Evolutionary conservation across 2,888 invertebrate genomes (phyloP), one percentile per base, ranked within the genome.

Genomic region (Auanema freiburgensis): DNA sequence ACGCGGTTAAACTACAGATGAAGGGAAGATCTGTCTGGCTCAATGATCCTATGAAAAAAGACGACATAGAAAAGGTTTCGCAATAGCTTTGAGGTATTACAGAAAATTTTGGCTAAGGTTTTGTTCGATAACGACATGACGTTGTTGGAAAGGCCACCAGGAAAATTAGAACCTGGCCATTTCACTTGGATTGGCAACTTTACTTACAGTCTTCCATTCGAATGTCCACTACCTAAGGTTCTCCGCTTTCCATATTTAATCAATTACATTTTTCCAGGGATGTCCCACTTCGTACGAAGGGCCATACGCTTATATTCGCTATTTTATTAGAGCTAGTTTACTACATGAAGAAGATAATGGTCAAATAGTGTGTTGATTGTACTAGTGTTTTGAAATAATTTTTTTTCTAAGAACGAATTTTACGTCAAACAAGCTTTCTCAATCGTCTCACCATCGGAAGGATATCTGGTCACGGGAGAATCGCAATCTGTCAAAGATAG

Each of bases 81-180:
- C 51, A 51, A 54, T 33, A 12, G 21, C 10, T 10, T 10, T 14
- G 14, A 33, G 33, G 33, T 33, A 46, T n/a, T n/a, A n/a, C n/a
- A n/a, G n/a, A n/a, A 53, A 21, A 33, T 41, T 21, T n/a, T 53
- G 40, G 16, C 65, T 43, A 53, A 74, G 71, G 73, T 82, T 12
- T 77, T 76, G 66, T 83, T 83, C 58, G 81, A 83, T 61, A 75
- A 76, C 56, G 79, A 80, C 62, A 75, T 83, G 64, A 73, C 79
- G 16, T 65, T 83, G 18, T 65, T 83, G 57, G 83, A 83, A 63
- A 70, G 83, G 8, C 83, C 83, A 12, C 83, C 83, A n/a, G 83
- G 83, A 8, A 71, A 72, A 50, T 71, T 69, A 23, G 80, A 82
- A 40, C 75, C 81, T 4, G 80, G 80, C 10, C 78, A 83, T 63